Evolutionary conservation across 2,113 vertebrate genomes (phyloP).

Genomic region (Hypanus sabinus): DNA sequence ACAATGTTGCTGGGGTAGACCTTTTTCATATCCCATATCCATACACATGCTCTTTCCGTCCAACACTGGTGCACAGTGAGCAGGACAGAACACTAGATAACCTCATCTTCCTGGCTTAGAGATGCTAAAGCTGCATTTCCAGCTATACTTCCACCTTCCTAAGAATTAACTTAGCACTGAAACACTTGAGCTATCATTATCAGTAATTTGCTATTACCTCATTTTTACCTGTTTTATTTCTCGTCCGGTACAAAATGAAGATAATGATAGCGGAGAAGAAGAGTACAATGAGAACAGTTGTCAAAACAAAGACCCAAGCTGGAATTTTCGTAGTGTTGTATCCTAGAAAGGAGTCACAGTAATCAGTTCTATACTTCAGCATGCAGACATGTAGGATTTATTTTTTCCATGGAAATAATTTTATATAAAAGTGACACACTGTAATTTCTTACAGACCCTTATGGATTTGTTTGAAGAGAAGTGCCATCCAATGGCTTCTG

Average conservation of each 20-base stretch:
- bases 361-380: not conserved
- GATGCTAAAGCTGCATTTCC: not conserved
- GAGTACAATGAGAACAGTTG: not conserved
- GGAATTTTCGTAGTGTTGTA: not conserved
- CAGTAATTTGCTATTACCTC: not conserved
- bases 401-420: not conserved
- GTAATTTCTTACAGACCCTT: not conserved
- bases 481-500: not conserved
- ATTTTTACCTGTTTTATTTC: not conserved
- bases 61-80: not conserved
- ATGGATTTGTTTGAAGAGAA: not conserved
- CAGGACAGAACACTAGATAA: not conserved
- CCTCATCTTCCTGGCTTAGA: not conserved
- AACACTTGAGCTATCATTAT: not conserved
- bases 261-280: not conserved
- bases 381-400: not conserved
- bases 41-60: not conserved
- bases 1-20: not conserved
- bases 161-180: not conserved
- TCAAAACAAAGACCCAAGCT: not conserved
- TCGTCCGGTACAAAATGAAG: not conserved
- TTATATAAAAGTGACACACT: not conserved
- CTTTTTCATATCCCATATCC: not conserved
- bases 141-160: not conserved
- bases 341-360: not conserved